Percentiles rank a stretch among this genome's conserved stretches.
These are phyloP conservation scores for Zaprionus lachaisei DNA, from an alignment of 1,140 invertebrate species.

Conservation along the genomic window DNA sequence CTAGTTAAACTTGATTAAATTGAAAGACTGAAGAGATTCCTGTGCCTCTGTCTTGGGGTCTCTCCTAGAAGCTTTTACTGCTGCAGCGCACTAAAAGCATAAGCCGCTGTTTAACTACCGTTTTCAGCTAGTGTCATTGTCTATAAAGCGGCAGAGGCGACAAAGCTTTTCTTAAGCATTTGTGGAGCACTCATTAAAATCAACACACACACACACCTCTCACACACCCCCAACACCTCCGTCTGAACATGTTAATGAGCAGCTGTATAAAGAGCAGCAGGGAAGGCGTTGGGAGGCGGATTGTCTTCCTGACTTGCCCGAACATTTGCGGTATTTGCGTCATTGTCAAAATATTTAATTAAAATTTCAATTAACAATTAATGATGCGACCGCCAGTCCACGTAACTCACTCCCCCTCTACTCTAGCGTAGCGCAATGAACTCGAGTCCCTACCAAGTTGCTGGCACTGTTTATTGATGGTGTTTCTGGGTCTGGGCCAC, in stretches of 20 bases:
- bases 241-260: constrained; percentile 35
- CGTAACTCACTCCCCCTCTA: background rate
- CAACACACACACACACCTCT: constrained; percentile 3
- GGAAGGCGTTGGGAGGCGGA: background rate
- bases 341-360: constrained; percentile 80
- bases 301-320: constrained; percentile 20
- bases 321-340: constrained; percentile 66
- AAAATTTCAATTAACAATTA: constrained; percentile 79
- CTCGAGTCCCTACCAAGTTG: background rate
- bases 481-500: background rate
- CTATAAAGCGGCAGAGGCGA: background rate
- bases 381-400: constrained; percentile 46
- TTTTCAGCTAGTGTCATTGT: constrained; percentile 23
- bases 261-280: constrained; percentile 16
- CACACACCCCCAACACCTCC: background rate
- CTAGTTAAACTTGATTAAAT: constrained; percentile 9
- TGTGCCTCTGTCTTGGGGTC: background rate
- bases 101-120: constrained; percentile 1
- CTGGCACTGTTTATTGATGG: constrained; percentile 30
- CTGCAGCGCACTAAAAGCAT: background rate
- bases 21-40: background rate
- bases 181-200: constrained; percentile 39
- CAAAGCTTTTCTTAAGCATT: constrained; percentile 25
- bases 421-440: background rate
- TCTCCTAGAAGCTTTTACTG: background rate